Evolutionary conservation across 1,140 invertebrate species (phyloP).

Genomic region (Zaprionus lachaisei): DNA sequence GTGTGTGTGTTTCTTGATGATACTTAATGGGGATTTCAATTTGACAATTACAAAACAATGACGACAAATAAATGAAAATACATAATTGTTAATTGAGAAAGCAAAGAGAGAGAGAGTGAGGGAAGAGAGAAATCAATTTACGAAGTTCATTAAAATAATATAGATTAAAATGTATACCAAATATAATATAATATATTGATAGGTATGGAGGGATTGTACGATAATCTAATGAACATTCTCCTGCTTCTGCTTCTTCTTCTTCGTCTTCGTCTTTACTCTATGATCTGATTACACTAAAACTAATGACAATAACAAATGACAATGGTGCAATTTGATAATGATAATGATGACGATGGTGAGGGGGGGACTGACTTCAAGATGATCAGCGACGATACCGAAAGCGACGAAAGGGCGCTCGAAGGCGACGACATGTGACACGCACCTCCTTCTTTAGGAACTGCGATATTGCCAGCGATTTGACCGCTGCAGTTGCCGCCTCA

Average conservation of each 20-base stretch:
- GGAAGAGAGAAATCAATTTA: background rate
- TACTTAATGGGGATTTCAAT: background rate
- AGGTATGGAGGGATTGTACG: constrained; percentile 9
- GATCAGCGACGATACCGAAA: constrained; percentile 82
- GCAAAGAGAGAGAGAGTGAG: background rate
- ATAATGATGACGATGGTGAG: background rate
- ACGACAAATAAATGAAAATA: constrained; percentile 18
- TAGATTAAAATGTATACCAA: background rate
- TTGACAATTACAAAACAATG: background rate
- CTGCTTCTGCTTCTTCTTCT: background rate
- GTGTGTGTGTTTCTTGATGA: background rate
- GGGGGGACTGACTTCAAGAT: constrained; percentile 1
- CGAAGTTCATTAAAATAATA: background rate
- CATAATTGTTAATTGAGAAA: constrained; percentile 14
- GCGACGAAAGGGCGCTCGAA: constrained; percentile 78
- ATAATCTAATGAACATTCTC: constrained; percentile 20
- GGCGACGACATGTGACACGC: constrained; percentile 75
- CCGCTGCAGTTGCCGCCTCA: constrained; percentile 76
- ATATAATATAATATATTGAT: background rate
- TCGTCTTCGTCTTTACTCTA: constrained; percentile 9
- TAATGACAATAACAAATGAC: constrained; percentile 34
- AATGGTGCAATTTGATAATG: constrained; percentile 28
- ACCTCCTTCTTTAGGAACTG: constrained; percentile 83
- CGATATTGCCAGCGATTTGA: constrained; percentile 77
- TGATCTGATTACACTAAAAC: constrained; percentile 31